Conservation (phyloP, 1,140 invertebrate species). For the Philopotamus ludificatus region DNA sequence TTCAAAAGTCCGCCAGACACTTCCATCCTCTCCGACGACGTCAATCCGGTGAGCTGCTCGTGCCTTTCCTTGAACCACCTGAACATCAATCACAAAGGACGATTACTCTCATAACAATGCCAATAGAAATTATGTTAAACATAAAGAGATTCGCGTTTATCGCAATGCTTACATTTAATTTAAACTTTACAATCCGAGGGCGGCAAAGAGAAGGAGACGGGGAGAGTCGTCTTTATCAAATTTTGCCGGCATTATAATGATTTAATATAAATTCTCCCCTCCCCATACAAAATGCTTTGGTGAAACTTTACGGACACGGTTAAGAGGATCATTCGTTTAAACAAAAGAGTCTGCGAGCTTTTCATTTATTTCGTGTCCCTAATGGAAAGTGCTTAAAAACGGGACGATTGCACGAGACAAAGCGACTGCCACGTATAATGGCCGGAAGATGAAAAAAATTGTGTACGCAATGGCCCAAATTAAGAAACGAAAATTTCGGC, state of each 20-base stretch:
- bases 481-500: neutral
- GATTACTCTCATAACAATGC: neutral
- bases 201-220: neutral
- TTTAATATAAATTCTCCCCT: constrained; percentile 28
- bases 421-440: constrained; percentile 15
- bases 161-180: constrained; percentile 5
- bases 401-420: constrained; percentile 31
- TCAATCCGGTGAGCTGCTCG: constrained; percentile 64
- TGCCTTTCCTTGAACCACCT: constrained; percentile 71
- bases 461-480: neutral
- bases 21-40: constrained; percentile 60
- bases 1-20: constrained; percentile 63
- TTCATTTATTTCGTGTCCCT: constrained; percentile 38
- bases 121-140: neutral
- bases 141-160: no score
- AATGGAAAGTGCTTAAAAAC: constrained; percentile 37
- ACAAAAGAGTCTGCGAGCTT: constrained; percentile 32
- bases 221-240: constrained; percentile 5
- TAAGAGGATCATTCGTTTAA: constrained; percentile 37
- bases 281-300: constrained; percentile 1
- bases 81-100: neutral
- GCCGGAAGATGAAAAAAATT: neutral
- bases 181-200: constrained; percentile 21
- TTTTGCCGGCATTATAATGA: constrained; percentile 9
- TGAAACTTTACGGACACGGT: constrained; percentile 21